Conservation (phyloP, 2,888 invertebrate genomes). For the Malthinus flaveolus region DNA sequence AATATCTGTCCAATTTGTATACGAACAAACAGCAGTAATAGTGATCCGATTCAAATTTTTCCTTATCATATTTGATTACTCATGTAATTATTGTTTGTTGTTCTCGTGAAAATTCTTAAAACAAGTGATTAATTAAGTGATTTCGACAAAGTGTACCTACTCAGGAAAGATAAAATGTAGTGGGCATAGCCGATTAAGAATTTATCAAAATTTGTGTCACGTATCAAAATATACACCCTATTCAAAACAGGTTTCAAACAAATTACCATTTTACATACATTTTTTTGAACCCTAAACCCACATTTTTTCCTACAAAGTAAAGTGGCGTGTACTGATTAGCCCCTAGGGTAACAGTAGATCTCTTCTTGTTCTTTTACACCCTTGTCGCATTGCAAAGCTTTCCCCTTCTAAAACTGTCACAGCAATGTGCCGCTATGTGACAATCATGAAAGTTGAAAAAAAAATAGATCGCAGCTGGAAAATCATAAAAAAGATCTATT, state of each 20-base stretch:
- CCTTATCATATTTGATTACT: too few relatives aligned
- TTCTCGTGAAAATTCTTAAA: too few relatives aligned
- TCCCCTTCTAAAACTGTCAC: slow-evolving; percentile 15
- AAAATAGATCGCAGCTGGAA: slow-evolving; percentile 24
- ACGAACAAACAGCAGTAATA: too few relatives aligned
- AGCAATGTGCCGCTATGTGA: slow-evolving; percentile 21
- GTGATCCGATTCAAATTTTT: too few relatives aligned
- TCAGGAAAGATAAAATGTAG: too few relatives aligned
- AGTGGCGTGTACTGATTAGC: slow-evolving; percentile 50
- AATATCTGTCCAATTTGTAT: too few relatives aligned
- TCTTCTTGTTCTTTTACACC: slow-evolving; percentile 22
- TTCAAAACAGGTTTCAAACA: slow-evolving; percentile 19
- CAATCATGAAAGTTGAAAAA: slow-evolving; percentile 19
- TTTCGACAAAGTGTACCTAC: too few relatives aligned
- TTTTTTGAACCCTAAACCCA: slow-evolving; percentile 33
- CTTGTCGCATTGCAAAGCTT: slow-evolving; percentile 12
- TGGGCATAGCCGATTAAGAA: too few relatives aligned
- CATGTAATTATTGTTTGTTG: too few relatives aligned
- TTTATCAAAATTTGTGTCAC: too few relatives aligned
- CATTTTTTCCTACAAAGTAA: slow-evolving; percentile 40
- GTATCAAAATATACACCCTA: not conserved
- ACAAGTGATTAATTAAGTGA: too few relatives aligned
- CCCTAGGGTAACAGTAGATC: slow-evolving; percentile 40
- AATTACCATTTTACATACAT: slow-evolving; percentile 22
- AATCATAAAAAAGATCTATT: slow-evolving; percentile 25